Evolutionary conservation across 1,140 invertebrate genomes (phyloP).

Genomic region (Idris sp.): DNA sequence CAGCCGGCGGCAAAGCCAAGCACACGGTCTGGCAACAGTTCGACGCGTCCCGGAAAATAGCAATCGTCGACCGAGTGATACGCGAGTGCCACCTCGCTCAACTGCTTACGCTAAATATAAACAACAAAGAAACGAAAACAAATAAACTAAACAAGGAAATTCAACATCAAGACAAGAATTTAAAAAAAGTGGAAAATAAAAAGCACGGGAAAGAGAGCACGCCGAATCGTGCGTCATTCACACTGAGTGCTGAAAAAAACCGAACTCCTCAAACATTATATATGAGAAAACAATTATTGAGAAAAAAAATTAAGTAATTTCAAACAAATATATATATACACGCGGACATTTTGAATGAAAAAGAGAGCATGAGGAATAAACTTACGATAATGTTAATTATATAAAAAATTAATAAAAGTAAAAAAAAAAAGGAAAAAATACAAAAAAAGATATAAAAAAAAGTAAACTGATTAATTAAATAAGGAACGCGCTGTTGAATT

Average conservation of each 20-base stretch:
- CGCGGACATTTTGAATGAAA: slow-evolving; percentile 43
- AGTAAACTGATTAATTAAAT: slow-evolving; percentile 23
- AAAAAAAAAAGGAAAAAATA: slow-evolving; percentile 32
- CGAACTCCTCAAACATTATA: slow-evolving; percentile 16
- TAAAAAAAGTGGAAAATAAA: too few species aligned
- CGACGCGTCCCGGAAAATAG: slow-evolving; percentile 74
- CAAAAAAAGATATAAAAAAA: too few species aligned
- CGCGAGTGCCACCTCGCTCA: slow-evolving; percentile 68
- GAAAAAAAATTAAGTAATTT: slow-evolving; percentile 40
- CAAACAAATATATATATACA: slow-evolving; percentile 28
- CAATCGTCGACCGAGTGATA: slow-evolving; percentile 76
- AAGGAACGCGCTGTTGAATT: slow-evolving; percentile 54
- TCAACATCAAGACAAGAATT: slow-evolving; percentile 1
- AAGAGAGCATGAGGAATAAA: slow-evolving; percentile 53
- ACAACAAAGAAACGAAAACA: neutral
- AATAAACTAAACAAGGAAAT: neutral
- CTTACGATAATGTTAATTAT: slow-evolving; percentile 57
- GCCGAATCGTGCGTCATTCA: slow-evolving; percentile 12
- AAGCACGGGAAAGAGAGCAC: slow-evolving; percentile 24
- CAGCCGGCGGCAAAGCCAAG: slow-evolving; percentile 83
- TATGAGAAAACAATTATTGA: slow-evolving; percentile 22
- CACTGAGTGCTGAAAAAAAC: slow-evolving; percentile 7
- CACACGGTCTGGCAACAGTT: slow-evolving; percentile 70
- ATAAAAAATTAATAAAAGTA: slow-evolving; percentile 47
- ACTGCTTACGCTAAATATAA: slow-evolving; percentile 54